Evolutionary conservation across 2,797 vertebrate genomes (phyloP).

Genomic region (Takifugu ocellatus): DNA sequence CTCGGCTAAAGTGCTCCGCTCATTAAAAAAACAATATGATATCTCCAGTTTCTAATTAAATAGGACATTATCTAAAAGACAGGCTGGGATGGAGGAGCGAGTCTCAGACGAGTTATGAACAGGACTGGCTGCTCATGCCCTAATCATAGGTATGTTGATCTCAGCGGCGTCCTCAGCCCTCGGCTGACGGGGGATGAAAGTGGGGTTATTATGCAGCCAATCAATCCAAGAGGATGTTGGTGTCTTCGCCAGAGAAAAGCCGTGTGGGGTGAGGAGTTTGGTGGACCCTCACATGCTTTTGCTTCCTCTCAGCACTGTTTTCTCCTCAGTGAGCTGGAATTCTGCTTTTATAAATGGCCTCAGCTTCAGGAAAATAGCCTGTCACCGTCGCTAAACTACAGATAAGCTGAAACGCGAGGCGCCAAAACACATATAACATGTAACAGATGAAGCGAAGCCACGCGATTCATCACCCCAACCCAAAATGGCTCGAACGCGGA

Average conservation of each 20-base stretch:
- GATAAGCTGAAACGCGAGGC: conserved; percentile 16
- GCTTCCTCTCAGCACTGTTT: conserved; percentile 24
- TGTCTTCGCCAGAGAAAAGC: conserved; percentile 62
- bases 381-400: conserved; percentile 28
- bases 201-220: conserved; percentile 78
- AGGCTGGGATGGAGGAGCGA: conserved; percentile 73
- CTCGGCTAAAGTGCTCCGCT: conserved; percentile 72
- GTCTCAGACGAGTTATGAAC: conserved; percentile 85
- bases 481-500: not conserved
- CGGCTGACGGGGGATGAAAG: conserved; percentile 75
- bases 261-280: conserved; percentile 49
- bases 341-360: conserved; percentile 13
- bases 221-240: conserved; percentile 68
- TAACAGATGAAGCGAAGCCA: conserved; percentile 15
- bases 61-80: conserved; percentile 88
- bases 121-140: conserved; percentile 76
- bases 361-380: conserved; percentile 24
- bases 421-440: conserved; percentile 16
- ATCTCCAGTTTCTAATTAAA: conserved; percentile 89
- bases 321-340: conserved; percentile 1
- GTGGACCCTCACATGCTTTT: conserved; percentile 53
- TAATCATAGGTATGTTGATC: conserved; percentile 79
- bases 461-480: not conserved
- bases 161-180: conserved; percentile 78
- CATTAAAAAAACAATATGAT: conserved; percentile 79